phyloP scores from a whole-genome alignment of 2,888 invertebrate species.

The Linyphia triangularis region DNA sequence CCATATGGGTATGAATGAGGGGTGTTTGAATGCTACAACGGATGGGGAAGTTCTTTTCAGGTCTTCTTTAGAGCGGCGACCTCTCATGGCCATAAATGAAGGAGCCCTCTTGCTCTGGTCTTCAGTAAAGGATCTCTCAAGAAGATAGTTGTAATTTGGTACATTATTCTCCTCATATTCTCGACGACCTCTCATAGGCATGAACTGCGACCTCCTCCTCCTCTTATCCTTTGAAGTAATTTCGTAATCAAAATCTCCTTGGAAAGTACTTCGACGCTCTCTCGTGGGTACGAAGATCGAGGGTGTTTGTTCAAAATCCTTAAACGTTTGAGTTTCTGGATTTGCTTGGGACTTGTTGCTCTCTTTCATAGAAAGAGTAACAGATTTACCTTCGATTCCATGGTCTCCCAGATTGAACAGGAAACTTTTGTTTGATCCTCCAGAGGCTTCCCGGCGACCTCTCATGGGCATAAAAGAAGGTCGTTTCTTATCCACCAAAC shows the following conservation, averaged over 20 bases:
- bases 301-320: background rate
- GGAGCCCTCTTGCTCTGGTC: background rate
- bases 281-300: background rate
- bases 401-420: background rate
- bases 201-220: constrained; percentile 49
- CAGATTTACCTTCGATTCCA: background rate
- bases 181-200: constrained; percentile 60
- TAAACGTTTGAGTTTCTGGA: background rate
- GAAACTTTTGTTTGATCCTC: background rate
- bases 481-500: constrained; percentile 19
- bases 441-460: constrained; percentile 17
- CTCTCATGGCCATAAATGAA: constrained; percentile 45
- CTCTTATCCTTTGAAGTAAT: background rate
- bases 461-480: constrained; percentile 64
- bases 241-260: background rate
- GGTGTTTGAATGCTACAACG: no score
- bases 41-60: background rate
- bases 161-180: background rate
- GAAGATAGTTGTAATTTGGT: background rate
- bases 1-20: no score
- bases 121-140: background rate
- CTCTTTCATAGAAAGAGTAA: background rate
- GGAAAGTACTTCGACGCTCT: background rate
- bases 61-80: background rate
- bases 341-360: background rate